Base-by-base conservation (phyloP, 2,888 invertebrate genomes). In the Noctua fimbriata region DNA sequence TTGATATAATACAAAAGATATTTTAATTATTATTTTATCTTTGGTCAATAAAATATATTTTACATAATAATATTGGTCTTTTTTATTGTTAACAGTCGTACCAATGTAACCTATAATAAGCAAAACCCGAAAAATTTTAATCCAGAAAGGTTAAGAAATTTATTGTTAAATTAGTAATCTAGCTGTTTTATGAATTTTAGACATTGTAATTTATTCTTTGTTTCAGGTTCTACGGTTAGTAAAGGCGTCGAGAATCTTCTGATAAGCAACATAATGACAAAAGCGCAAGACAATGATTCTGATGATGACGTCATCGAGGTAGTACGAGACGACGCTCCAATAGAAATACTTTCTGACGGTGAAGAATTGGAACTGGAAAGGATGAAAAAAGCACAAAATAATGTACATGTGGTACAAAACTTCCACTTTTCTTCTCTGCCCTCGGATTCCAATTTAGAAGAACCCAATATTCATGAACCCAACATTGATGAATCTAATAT, bases 241-340 rank as follows among this genome's bases (percentile, higher is more conserved):
- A 71, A 84, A 41, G 82, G 84, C 4, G 21, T 82, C 9, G 82
- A 84, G 4, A 84, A 82, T 78, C 66, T 78, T 41, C 81, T 65
- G 36, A 93, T 93, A 78, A 91, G 89, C 63, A 91, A 88, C 73
- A 86, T 93, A 41, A 89, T 90, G 55, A 91, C 92, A 12, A 84
- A 89, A 85, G 69, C 71, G 12, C 87, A 89, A 76, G 93, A 93
- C 24, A 92, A 93, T 69, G 91, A 91, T 44, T 96, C 96, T 3
- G 96, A 97, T 79, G 96, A 97, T 90, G 96, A 96, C 75, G 96
- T 96, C 21, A 96, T 96, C 69, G 96, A 96, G 92, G 96, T 97
- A 55, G 94, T 96, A 12, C 92, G 95, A 89, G 96, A 96, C 82
- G 96, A 97, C 86, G 95, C 95, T 12, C 96, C 96, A 4, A 97